Evolutionary conservation across 2,888 invertebrate genomes (phyloP), one percentile per base, ranked within the genome.

Genomic region (Achlya flavicornis): DNA sequence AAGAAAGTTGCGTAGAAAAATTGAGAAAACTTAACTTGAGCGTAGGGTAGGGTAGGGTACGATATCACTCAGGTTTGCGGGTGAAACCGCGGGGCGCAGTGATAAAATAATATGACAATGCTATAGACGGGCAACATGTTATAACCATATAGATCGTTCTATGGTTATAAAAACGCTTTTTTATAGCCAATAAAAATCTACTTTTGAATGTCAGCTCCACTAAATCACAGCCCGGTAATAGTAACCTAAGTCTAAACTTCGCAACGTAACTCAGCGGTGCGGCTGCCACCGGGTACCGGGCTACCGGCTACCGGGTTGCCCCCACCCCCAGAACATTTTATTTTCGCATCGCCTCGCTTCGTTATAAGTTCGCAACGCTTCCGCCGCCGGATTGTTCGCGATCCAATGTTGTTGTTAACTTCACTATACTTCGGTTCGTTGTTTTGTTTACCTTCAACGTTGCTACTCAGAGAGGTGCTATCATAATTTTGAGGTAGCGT

Each of bases 291-390:
- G n/a, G n/a, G n/a, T n/a, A 43, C 43, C 43, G 43, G 43, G 19
- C 61, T 41, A 32, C 43, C 53, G 63, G 61, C 12, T 58, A 59
- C 19, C 53, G 10, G 16, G 38, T 0, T 10, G 4, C 53, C 53
- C 53, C 53, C 53, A 19, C 53, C 19, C 48, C 53, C 10, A 16
- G 53, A 74, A 76, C 62, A 71, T 75, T 75, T 72, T 73, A 74
- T 71, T 64, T 46, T 70, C 67, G 69, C 67, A 53, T 53, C 53
- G 53, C 53, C 53, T 48, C 53, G 19, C 41, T 72, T 76, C 71
- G 80, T 81, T 80, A 78, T 76, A 80, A 80, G 74, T 80, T 78
- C 61, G 65, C 68, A 72, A 63, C 67, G 64, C 64, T 65, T 68
- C 69, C 65, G 65, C 63, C 3, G 46, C 10, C 64, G 64, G 63